These are phyloP conservation scores for Magallana nippona DNA, from an alignment of 2,888 invertebrate genomes.

Conservation along the genomic window DNA sequence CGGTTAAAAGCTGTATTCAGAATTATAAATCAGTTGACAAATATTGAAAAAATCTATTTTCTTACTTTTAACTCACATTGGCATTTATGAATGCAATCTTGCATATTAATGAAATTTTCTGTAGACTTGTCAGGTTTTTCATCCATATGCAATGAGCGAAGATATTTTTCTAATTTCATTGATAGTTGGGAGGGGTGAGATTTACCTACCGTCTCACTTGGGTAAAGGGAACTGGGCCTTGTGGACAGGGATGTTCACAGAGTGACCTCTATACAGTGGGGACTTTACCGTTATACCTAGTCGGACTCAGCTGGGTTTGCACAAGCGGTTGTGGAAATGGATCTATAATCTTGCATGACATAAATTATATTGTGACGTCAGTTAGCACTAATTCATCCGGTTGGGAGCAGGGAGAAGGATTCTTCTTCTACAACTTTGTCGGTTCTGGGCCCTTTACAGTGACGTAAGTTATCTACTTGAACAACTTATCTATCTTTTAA, in stretches of 20 bases:
- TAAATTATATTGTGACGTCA: conserved; percentile 41
- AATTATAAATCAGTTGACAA: no score
- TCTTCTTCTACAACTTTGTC: conserved; percentile 17
- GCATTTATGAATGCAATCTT: no score
- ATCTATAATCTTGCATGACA: conserved; percentile 15
- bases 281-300: neutral
- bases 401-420: conserved; percentile 36
- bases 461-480: neutral
- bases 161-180: no score
- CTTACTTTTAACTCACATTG: no score
- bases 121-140: no score
- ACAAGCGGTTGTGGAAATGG: conserved; percentile 5
- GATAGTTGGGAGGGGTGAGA: neutral
- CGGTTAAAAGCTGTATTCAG: no score
- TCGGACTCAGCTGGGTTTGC: conserved; percentile 16
- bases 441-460: conserved; percentile 1
- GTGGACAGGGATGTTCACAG: conserved; percentile 6
- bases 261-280: neutral
- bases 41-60: no score
- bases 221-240: conserved; percentile 34
- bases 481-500: neutral
- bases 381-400: conserved; percentile 24
- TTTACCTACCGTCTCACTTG: conserved; percentile 32
- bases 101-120: no score
- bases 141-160: no score